Percentiles rank a stretch among this genome's conserved stretches.
These are phyloP conservation scores for Columba livia DNA, from an alignment of 2,113 vertebrate genomes.

Conservation along the genomic window DNA sequence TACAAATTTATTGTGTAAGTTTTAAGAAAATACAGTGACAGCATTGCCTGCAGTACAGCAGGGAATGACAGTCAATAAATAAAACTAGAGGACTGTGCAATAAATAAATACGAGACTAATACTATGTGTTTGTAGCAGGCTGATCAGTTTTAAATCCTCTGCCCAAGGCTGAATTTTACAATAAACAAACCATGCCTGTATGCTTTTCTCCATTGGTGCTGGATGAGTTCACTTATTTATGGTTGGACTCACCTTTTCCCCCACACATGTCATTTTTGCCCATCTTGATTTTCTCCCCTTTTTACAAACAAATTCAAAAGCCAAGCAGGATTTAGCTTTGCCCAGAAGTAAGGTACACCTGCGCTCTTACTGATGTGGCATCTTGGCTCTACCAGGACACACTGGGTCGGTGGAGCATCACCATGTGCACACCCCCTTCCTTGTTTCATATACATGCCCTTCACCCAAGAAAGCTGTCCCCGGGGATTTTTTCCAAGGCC, in stretches of 20 bases:
- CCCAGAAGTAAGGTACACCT: neutral
- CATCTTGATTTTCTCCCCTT: neutral
- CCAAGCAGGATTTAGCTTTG: neutral
- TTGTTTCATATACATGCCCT: neutral
- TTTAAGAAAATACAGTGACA: constrained; percentile 64
- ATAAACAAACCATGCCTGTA: constrained; percentile 31
- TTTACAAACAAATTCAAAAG: neutral
- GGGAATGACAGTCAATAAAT: constrained; percentile 55
- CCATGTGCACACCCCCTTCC: accelerated
- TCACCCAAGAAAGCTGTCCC: neutral
- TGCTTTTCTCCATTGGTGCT: neutral
- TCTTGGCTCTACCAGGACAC: neutral
- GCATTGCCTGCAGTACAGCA: constrained; percentile 40
- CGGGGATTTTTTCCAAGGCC: neutral
- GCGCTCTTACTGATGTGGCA: neutral
- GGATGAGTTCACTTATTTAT: neutral
- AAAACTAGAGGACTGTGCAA: constrained; percentile 46
- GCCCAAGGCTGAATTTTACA: constrained; percentile 39
- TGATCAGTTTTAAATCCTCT: constrained; percentile 57
- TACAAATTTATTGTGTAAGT: constrained; percentile 50
- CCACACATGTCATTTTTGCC: neutral
- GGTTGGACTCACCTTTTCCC: neutral
- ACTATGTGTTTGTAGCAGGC: neutral
- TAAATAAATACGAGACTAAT: constrained; percentile 54
- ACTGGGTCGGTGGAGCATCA: accelerated